phyloP scores from a whole-genome alignment of 2,888 invertebrate species.

The Stenolophus ochropezus region DNA sequence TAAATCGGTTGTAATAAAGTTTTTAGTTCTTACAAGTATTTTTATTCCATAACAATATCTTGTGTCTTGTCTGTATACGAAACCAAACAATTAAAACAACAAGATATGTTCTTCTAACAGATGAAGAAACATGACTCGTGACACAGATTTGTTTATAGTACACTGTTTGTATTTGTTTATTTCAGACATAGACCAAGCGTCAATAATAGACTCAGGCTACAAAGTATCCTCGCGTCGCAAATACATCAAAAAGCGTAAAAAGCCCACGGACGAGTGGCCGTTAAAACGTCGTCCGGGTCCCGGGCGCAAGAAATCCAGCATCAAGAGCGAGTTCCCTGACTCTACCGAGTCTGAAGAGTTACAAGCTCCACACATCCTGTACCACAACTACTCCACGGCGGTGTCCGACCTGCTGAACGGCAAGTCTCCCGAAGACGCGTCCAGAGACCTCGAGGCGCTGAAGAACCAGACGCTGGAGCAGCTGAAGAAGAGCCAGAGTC shows the following conservation, averaged over 20 bases:
- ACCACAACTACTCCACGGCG: slow-evolving; percentile 42
- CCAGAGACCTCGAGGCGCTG: slow-evolving; percentile 2
- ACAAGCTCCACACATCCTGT: background rate
- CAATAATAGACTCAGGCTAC: slow-evolving; percentile 75
- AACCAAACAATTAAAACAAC: too few species aligned
- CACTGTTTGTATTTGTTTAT: too few species aligned
- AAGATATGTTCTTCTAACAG: too few species aligned
- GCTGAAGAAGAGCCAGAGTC: slow-evolving; percentile 11
- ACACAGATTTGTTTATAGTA: too few species aligned
- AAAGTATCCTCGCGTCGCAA: slow-evolving; percentile 73
- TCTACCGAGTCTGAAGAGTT: too few species aligned
- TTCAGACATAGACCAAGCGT: slow-evolving; percentile 75
- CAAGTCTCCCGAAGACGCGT: slow-evolving; percentile 21
- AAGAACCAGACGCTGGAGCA: slow-evolving; percentile 34
- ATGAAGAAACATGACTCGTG: too few species aligned
- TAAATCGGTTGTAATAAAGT: too few species aligned
- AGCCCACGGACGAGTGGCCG: slow-evolving; percentile 42
- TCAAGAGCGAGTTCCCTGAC: too few species aligned
- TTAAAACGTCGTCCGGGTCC: slow-evolving; percentile 38
- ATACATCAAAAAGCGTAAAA: slow-evolving; percentile 66
- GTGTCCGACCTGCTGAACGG: slow-evolving; percentile 39
- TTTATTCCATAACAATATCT: too few species aligned
- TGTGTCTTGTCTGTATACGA: too few species aligned
- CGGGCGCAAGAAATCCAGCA: slow-evolving; percentile 49
- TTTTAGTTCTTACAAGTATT: too few species aligned